Evolutionary conservation across 2,113 vertebrate species (phyloP).

Genomic region (Chaetura pelagica): DNA sequence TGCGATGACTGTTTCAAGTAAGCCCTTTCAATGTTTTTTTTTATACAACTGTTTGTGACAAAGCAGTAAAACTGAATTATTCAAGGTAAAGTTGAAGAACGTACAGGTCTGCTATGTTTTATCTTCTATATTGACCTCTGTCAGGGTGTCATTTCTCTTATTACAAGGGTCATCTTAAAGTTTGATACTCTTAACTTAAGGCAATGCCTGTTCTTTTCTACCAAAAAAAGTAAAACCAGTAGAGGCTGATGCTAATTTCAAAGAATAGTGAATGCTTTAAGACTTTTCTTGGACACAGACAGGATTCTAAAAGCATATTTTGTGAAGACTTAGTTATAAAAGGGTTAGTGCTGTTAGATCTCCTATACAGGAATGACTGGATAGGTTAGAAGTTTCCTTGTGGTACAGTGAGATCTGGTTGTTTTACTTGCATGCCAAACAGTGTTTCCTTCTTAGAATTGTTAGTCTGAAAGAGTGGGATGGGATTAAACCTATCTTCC

Average conservation of each 20-base stretch:
- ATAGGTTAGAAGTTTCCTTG: neutral
- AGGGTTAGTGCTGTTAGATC: neutral
- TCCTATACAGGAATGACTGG: neutral
- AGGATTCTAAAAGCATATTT: neutral
- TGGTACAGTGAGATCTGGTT: neutral
- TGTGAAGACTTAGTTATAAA: neutral
- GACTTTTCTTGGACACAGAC: neutral
- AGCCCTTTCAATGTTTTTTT: slow-evolving; percentile 46
- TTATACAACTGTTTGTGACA: slow-evolving; percentile 6
- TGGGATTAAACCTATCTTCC: neutral
- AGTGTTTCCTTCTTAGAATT: neutral
- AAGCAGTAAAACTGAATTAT: slow-evolving; percentile 11
- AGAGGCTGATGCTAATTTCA: neutral
- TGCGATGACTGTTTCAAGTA: slow-evolving; percentile 97
- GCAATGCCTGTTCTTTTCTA: neutral
- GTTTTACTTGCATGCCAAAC: neutral
- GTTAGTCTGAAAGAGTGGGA: neutral
- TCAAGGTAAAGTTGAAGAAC: neutral
- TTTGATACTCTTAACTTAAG: slow-evolving; percentile 31
- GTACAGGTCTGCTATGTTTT: slow-evolving; percentile 9
- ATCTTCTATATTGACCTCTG: neutral
- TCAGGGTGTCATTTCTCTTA: neutral
- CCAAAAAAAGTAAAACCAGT: neutral
- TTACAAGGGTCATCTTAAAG: neutral
- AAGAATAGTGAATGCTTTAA: neutral